Percentiles rank a stretch among this genome's conserved stretches.
These are phyloP conservation scores for Chaetodon trifasciatus DNA, from an alignment of 2,797 vertebrate species.

Conservation along the genomic window DNA sequence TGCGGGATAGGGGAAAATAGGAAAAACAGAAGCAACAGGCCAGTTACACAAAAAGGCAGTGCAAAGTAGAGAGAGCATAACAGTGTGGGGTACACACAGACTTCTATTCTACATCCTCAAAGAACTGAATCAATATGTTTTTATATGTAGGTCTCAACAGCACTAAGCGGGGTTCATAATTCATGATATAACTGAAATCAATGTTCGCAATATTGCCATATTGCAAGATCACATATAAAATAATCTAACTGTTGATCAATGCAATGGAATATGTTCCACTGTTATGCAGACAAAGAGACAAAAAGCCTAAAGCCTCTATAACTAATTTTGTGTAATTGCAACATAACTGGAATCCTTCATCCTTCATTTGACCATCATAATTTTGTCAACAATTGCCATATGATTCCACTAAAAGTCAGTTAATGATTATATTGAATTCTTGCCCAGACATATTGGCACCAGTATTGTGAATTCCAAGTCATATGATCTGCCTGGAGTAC, in stretches of 20 bases:
- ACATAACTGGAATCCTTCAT: neutral
- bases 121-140: no score
- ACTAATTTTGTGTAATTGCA: neutral
- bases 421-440: neutral
- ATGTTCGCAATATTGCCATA: neutral
- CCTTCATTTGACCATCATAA: neutral
- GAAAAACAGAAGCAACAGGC: slow-evolving; percentile 6
- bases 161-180: neutral
- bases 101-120: no score
- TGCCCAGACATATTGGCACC: neutral
- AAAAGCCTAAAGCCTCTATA: neutral
- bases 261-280: neutral
- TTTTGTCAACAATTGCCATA: neutral
- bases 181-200: neutral
- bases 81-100: neutral
- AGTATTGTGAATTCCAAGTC: neutral
- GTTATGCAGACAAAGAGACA: neutral
- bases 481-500: neutral
- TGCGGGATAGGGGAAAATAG: slow-evolving; percentile 57
- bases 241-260: neutral
- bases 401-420: slow-evolving; percentile 18
- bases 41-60: slow-evolving; percentile 16
- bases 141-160: no score
- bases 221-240: neutral
- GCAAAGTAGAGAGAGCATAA: neutral